These are phyloP conservation scores for Leucopternis melanops DNA, from an alignment of 2,113 vertebrate species.

Conservation along the genomic window DNA sequence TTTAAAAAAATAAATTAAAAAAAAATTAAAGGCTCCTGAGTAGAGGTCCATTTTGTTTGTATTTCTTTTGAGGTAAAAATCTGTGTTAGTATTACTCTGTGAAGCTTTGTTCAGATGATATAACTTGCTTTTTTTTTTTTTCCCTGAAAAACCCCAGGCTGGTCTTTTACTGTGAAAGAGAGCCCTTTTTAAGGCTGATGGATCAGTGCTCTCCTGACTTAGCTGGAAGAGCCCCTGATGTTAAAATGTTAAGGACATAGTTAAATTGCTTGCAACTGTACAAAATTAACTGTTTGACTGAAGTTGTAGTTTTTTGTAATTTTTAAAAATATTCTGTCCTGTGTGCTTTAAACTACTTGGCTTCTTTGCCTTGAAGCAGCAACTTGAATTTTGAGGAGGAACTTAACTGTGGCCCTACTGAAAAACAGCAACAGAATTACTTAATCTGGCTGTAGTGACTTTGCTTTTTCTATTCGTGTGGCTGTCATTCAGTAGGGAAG, in stretches of 20 bases:
- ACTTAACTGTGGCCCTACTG: neutral
- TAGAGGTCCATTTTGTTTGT: neutral
- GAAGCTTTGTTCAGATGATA: neutral
- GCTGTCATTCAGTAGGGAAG: neutral
- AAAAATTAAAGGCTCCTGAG: neutral
- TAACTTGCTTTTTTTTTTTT: neutral
- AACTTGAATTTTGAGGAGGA: neutral
- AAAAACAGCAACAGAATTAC: neutral
- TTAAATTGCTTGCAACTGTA: neutral
- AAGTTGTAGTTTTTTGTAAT: neutral
- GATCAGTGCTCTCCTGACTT: neutral
- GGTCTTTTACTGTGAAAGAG: neutral
- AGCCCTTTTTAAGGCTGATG: neutral
- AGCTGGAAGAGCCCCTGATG: neutral
- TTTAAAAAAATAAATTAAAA: neutral
- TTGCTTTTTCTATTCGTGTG: neutral
- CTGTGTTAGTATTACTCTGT: neutral
- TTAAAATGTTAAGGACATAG: neutral
- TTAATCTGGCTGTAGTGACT: neutral
- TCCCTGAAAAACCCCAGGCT: neutral
- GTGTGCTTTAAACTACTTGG: neutral
- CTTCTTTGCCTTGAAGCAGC: neutral
- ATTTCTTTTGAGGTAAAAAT: neutral
- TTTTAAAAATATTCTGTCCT: neutral
- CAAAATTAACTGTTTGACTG: neutral